Base-by-base conservation (phyloP, 2,888 invertebrate genomes). In the Ferdinandea cuprea region DNA sequence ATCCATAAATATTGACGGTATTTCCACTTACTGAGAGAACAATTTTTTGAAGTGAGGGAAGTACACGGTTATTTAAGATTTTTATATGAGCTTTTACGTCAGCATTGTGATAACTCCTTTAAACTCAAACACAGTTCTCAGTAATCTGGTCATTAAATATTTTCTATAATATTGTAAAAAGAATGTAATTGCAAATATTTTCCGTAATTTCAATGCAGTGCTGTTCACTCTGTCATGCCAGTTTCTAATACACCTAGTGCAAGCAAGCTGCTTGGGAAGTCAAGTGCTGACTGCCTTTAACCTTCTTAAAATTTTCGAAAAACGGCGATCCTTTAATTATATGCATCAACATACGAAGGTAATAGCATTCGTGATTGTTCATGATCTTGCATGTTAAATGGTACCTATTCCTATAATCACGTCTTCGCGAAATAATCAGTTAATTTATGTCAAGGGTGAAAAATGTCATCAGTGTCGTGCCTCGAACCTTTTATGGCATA, bases 381-480 rank as follows among this genome's bases (percentile, higher is more conserved):
- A 15, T 32, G 40, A 13, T n/a, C 13, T 40, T 13, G 3, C 5
- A 15, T 11, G 11, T 40, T n/a, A 40, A 3, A 3, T 13, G 40
- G 87, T 78, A 88, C 85, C 66, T 89, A 87, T 37, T 85, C 73
- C 84, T 89, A 88, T 28, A 88, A 77, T 85, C 88, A 83, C 30
- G 88, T 88, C 86, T 85, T 74, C 76, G 87, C 87, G 56, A 87
- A 87, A n/a, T 40, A 32, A 83, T 85, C 85, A 48, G n/a, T n/a
- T n/a, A n/a, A n/a, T 42, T 85, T 85, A 86, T 50, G 66, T 89
- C 89, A 1, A 89, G 81, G 30, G 83, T 37, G 54, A 90, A 89
- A 86, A 89, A 90, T 21, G 85, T 87, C n/a, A 86, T 86, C n/a
- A 90, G 83, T 63, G 88, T 89, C 37, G 87, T 87, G 13, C 13